phyloP scores from a whole-genome alignment of 2,113 vertebrate genomes.

The Oncorhynchus tshawytscha region DNA sequence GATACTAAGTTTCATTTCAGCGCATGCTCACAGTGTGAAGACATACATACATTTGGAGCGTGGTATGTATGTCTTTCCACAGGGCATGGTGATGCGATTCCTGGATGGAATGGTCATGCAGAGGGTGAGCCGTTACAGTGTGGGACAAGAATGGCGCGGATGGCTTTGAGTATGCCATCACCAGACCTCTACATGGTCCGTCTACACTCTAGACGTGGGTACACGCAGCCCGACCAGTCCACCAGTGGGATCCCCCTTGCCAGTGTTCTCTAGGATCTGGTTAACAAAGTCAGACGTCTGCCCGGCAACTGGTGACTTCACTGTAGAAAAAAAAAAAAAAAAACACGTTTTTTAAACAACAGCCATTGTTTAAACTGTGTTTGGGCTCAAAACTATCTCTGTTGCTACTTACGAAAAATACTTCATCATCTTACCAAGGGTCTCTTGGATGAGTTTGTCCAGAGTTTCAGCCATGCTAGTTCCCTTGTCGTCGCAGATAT shows the following conservation, averaged over 20 bases:
- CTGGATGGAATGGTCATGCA: constrained; percentile 81
- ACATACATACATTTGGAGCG: constrained; percentile 50
- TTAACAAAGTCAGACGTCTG: constrained; percentile 99
- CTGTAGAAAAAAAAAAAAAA: constrained; percentile 39
- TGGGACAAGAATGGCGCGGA: constrained; percentile 52
- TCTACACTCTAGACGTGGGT: constrained; percentile 90
- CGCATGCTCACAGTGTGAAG: constrained; percentile 39
- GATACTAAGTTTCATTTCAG: constrained; percentile 39
- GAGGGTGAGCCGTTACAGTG: constrained; percentile 84
- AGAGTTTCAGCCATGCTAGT: constrained; percentile 90
- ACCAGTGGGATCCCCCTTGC: constrained; percentile 91
- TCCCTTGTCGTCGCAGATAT: constrained; percentile 81
- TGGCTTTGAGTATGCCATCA: neutral
- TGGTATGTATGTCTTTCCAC: constrained; percentile 52
- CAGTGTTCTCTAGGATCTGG: constrained; percentile 96
- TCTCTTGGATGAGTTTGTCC: constrained; percentile 91
- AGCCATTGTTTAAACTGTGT: neutral
- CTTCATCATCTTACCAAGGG: constrained; percentile 79
- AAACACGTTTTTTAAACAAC: neutral
- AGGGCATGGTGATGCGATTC: neutral
- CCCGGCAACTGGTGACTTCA: constrained; percentile 88
- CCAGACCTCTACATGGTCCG: constrained; percentile 1
- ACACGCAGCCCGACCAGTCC: constrained; percentile 93
- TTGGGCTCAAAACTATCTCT: neutral
- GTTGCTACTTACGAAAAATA: no score